Evolutionary conservation across 2,888 invertebrate genomes (phyloP), one percentile per base, ranked within the genome.

Genomic region (Tiliacea aurago): DNA sequence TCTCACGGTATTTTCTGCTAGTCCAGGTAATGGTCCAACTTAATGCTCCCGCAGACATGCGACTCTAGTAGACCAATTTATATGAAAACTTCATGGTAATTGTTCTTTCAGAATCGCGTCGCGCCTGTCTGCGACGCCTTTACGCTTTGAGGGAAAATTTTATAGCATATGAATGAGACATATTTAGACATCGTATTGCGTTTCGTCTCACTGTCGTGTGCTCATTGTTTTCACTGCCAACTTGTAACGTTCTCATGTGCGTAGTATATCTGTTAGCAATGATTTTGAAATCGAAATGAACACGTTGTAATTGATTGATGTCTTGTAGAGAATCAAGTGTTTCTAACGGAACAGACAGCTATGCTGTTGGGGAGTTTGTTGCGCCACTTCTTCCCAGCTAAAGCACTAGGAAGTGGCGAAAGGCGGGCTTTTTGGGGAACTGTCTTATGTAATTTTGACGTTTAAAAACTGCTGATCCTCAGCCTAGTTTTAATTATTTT

Each of bases 121-220:
- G 7, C 13, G 20, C 13, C 28, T 3, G 20, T 20, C 45, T 62
- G 28, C 18, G 18, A 6, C 2, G 13, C 45, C 63, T 33, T 47
- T 18, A 61, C 23, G 15, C n/a, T 43, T 64, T 67, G 43, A 4
- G 41, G 20, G 45, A 62, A 64, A 67, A 66, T 64, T 73, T 78
- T 68, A 58, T 70, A 74, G 62, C 51, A 23, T 11, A 80, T 85
- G 82, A 85, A 85, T 85, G 86, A 71, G 84, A 75, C 76, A 59
- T 72, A 70, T 75, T 78, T 76, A 78, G 80, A 65, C 28, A 62
- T 65, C 28, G 64, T 65, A 65, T 73, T 75, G 64, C 74, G 73
- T 76, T 65, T 76, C 65, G 65, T 49, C 28, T 56, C 41, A 33
- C 62, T 71, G 49, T 73, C 61, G 47, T 83, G 70, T 78, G 61